These are phyloP conservation scores for Acanthosepion esculentum DNA, from an alignment of 2,888 invertebrate genomes.

Conservation along the genomic window DNA sequence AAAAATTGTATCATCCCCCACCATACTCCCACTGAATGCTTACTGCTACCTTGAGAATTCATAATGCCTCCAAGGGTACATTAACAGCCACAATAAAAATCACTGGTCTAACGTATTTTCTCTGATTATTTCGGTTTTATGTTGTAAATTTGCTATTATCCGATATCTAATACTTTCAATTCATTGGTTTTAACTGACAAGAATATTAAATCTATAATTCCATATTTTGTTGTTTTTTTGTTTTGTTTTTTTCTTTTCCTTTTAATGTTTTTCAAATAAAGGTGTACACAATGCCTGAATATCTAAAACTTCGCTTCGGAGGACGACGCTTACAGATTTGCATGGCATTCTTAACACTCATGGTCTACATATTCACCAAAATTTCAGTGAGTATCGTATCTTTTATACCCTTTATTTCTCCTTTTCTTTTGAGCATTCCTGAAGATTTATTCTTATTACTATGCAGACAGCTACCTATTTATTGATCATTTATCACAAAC, in stretches of 20 bases:
- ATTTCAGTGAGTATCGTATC: slow-evolving; percentile 76
- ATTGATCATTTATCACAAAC: too few relatives aligned
- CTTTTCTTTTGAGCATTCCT: not conserved
- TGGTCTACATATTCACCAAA: slow-evolving; percentile 78
- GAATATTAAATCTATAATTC: not conserved
- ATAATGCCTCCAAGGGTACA: too few relatives aligned
- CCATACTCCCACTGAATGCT: too few relatives aligned
- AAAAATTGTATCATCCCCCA: too few relatives aligned
- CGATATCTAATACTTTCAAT: too few relatives aligned
- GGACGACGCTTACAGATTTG: slow-evolving; percentile 77
- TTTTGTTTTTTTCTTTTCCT: not conserved
- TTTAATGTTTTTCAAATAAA: slow-evolving; percentile 55
- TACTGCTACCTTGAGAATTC: too few relatives aligned
- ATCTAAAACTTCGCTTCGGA: slow-evolving; percentile 77
- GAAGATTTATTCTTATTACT: too few relatives aligned
- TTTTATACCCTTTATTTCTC: not conserved
- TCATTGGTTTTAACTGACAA: not conserved
- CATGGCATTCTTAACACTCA: slow-evolving; percentile 76
- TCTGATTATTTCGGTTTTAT: too few relatives aligned
- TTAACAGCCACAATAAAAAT: too few relatives aligned
- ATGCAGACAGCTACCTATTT: too few relatives aligned
- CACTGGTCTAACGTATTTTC: too few relatives aligned
- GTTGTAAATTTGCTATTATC: too few relatives aligned
- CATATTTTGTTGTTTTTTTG: not conserved
- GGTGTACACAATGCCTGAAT: slow-evolving; percentile 78